Evolutionary conservation across 2,888 invertebrate genomes (phyloP).

Genomic region (Pelosia muscerda): DNA sequence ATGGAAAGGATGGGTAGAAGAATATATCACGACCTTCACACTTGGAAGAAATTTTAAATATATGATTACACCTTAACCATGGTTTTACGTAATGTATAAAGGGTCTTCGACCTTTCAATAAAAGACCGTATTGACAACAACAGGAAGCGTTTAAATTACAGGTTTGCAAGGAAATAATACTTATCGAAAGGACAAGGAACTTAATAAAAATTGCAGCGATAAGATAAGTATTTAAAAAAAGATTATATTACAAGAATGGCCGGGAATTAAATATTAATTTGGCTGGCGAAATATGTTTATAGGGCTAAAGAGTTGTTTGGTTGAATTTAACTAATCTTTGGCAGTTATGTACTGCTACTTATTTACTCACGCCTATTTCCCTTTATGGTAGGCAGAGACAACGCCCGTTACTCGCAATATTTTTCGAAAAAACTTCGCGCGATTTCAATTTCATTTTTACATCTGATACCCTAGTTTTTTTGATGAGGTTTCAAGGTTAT

Average conservation of each 20-base stretch:
- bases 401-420: too few relatives aligned
- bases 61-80: neutral
- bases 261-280: neutral
- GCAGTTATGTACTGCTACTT: too few relatives aligned
- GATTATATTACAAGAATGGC: neutral
- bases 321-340: too few relatives aligned
- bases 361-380: too few relatives aligned
- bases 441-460: neutral
- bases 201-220: neutral
- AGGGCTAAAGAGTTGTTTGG: too few relatives aligned
- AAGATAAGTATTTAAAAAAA: neutral
- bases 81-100: conserved; percentile 9
- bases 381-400: too few relatives aligned
- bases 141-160: conserved; percentile 43
- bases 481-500: neutral
- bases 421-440: neutral
- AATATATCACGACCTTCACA: neutral
- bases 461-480: neutral
- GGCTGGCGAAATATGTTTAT: too few relatives aligned
- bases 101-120: conserved; percentile 36
- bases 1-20: neutral
- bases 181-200: conserved; percentile 34
- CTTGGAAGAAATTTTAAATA: neutral
- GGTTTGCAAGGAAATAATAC: conserved; percentile 43
- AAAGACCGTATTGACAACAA: conserved; percentile 32